phyloP scores from a whole-genome alignment of 53 echinoderm and acorn worm species.

The Crossaster papposus region DNA sequence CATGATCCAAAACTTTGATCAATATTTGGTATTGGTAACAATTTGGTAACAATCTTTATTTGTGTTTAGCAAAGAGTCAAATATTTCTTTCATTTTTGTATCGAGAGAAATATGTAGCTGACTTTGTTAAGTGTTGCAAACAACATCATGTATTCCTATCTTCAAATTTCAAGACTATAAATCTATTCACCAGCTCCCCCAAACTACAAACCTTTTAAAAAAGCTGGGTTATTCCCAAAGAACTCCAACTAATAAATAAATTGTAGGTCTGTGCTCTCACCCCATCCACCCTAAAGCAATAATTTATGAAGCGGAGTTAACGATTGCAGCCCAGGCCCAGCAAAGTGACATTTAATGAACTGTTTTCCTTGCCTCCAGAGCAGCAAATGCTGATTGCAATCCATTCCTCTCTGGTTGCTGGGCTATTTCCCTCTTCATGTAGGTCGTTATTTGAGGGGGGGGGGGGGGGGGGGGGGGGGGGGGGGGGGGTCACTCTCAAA shows the following conservation, averaged over 20 bases:
- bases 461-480: too few species aligned
- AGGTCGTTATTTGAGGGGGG: constrained; percentile 1
- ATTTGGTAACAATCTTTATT: too few species aligned
- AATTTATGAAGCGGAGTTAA: not conserved
- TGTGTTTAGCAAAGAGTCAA: too few species aligned
- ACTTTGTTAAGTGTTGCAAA: too few species aligned
- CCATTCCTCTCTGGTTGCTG: not conserved
- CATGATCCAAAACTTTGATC: not conserved
- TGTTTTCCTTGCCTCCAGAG: not conserved
- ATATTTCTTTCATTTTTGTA: too few species aligned
- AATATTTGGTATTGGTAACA: too few species aligned
- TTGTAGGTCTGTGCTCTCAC: not conserved
- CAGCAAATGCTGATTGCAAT: not conserved
- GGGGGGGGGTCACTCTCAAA: not conserved
- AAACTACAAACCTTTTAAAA: not conserved
- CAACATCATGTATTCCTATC: not conserved
- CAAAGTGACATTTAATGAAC: constrained; percentile 33
- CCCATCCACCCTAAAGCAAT: not conserved
- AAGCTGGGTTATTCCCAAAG: not conserved
- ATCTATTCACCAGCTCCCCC: not conserved
- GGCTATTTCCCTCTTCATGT: not conserved
- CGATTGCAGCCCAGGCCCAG: not conserved
- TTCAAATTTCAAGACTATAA: constrained; percentile 7
- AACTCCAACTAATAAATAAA: not conserved
- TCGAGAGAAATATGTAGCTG: too few species aligned